Evolutionary conservation across 2,113 vertebrate species (phyloP), one percentile per base, ranked within the genome.

Genomic region (Callaeas wilsoni): DNA sequence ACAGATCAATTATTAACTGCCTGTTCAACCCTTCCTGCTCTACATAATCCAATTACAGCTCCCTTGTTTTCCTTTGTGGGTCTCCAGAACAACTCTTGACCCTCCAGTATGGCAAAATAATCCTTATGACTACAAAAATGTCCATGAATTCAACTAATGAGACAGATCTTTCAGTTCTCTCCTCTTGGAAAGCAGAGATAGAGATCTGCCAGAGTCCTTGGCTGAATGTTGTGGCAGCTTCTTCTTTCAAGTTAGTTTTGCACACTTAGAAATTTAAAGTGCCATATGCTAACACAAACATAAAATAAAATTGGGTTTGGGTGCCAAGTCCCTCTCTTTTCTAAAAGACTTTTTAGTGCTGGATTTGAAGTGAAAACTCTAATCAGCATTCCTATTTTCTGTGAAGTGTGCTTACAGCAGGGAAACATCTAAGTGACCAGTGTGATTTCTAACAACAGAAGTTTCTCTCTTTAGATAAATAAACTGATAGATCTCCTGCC

Each of bases 81-180:
- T 90, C 65, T 91, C 79, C 83, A 89, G 60, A 91, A 94, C 42
- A 95, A 70, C 64, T 94, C 78, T 50, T 95, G 90, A 83, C 60
- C 49, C 60, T 84, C 73, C 63, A 81, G 49, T 78, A 75, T 6
- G 6, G 74, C 67, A 86, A 83, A 85, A 88, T 56, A 37, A 53
- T 84, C 77, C 90, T 65, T 35, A 37, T 56, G 50, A 80, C 32
- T 81, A 74, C 52, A 94, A 95, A 85, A 41, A 76, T 12, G 33
- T 78, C 89, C 57, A 91, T 70, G 67, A 94, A 88, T 93, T 84
- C 52, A 94, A 64, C 39, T 91, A 96, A 96, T 92, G 86, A 96
- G 92, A 67, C 49, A 84, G 68, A 74, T 81, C 63, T 89, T 84
- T 77, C 60, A 59, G n/a, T 65, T 57, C 35, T 70, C 39, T 92